These are phyloP conservation scores for Spodoptera exigua DNA, from an alignment of 2,888 invertebrate species.

Conservation along the genomic window DNA sequence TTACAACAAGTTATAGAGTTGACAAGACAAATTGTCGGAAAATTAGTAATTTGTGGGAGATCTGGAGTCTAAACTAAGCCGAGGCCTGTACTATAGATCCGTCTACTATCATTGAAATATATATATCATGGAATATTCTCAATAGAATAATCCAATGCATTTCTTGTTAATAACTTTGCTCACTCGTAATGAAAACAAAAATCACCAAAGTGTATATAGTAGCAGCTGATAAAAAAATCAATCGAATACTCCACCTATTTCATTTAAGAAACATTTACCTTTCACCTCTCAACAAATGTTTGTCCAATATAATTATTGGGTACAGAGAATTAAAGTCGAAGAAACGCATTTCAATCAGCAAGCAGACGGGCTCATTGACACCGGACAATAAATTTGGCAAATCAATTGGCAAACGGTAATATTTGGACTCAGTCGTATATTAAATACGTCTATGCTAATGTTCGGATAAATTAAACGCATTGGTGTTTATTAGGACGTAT, in stretches of 20 bases:
- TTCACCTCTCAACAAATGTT: constrained; percentile 37
- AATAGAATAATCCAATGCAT: too few relatives aligned
- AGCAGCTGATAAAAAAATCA: too few relatives aligned
- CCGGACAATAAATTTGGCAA: constrained; percentile 74
- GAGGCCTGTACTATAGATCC: too few relatives aligned
- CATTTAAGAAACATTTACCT: background rate
- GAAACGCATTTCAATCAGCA: constrained; percentile 76
- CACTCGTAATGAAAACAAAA: too few relatives aligned
- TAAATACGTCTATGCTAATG: constrained; percentile 54
- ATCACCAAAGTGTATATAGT: too few relatives aligned
- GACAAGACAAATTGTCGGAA: too few relatives aligned
- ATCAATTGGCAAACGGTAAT: constrained; percentile 76
- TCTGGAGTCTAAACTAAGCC: too few relatives aligned
- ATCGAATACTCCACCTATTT: background rate
- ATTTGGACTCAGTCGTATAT: constrained; percentile 63
- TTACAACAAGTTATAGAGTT: too few relatives aligned
- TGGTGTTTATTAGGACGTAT: constrained; percentile 45
- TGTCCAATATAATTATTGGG: constrained; percentile 43
- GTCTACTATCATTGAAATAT: too few relatives aligned
- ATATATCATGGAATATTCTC: too few relatives aligned
- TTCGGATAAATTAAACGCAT: constrained; percentile 44
- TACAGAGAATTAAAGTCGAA: constrained; percentile 50
- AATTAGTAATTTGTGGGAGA: too few relatives aligned
- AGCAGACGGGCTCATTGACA: constrained; percentile 74
- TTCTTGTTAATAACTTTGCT: too few relatives aligned